Evolutionary conservation across 2,113 vertebrate species (phyloP).

Genomic region (Passer montanus): DNA sequence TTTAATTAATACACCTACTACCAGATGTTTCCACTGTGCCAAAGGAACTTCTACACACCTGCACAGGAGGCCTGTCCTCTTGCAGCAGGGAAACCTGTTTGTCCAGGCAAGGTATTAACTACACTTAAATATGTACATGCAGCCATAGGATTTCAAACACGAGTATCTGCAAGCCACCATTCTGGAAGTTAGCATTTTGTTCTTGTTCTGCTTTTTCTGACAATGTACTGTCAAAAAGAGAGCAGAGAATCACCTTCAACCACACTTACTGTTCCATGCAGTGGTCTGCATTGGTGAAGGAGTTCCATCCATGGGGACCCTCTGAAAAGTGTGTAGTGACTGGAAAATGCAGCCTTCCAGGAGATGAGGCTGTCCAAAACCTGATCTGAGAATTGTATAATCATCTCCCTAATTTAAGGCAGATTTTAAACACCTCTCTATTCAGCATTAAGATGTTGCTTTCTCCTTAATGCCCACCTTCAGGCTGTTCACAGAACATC

Average conservation of each 20-base stretch:
- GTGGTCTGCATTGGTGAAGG: neutral
- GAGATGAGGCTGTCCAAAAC: neutral
- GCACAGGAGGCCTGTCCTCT: neutral
- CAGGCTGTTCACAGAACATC: neutral
- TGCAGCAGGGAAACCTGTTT: neutral
- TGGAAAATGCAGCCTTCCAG: neutral
- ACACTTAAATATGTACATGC: neutral
- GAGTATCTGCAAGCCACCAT: neutral
- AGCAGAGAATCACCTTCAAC: neutral
- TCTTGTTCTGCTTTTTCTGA: neutral
- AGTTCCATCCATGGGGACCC: neutral
- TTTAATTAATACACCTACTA: neutral
- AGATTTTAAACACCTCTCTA: neutral
- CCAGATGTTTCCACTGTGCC: neutral
- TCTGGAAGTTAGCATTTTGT: neutral
- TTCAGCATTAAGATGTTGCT: neutral
- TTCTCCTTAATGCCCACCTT: neutral
- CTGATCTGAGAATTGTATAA: rapidly evolving
- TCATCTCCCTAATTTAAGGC: neutral
- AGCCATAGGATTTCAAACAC: neutral
- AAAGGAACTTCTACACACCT: neutral
- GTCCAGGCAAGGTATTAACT: neutral
- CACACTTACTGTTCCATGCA: neutral
- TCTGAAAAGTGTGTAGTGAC: neutral
- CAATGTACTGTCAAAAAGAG: neutral